Conservation (phyloP, 2,797 vertebrate species). For the Carcharodon carcharias region DNA sequence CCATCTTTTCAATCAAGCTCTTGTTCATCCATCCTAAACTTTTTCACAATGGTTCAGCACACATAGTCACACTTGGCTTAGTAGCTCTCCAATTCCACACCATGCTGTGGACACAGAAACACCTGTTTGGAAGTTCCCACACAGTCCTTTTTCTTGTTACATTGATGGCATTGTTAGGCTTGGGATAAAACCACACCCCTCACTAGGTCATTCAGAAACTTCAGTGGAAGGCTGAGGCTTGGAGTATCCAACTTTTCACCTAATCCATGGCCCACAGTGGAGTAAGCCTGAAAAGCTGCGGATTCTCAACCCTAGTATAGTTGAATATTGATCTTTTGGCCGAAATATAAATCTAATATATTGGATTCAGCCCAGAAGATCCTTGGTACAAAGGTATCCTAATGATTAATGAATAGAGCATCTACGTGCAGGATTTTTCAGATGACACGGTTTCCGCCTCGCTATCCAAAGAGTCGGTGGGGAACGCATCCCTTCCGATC, state of each 20-base stretch:
- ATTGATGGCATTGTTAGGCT: not conserved
- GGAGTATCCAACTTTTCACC: not conserved
- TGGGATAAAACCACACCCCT: not conserved
- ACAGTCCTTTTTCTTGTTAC: not conserved
- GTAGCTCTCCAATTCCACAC: not conserved
- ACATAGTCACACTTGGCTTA: not conserved
- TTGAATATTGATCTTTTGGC: not conserved
- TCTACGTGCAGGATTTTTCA: not conserved
- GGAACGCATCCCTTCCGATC: no score
- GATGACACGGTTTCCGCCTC: no score
- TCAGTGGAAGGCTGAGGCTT: not conserved
- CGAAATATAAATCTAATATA: not conserved
- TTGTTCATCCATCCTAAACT: no score
- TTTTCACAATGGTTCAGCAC: no score
- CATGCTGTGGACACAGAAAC: not conserved
- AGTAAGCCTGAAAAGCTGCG: not conserved
- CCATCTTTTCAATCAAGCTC: no score
- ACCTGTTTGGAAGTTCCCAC: not conserved
- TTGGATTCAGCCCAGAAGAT: not conserved
- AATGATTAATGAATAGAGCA: not conserved
- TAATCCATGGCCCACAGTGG: not conserved
- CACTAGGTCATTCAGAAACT: not conserved
- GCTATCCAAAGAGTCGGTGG: no score
- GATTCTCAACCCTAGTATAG: not conserved
- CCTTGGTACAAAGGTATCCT: not conserved